These are phyloP conservation scores for Monochamus alternatus DNA, from an alignment of 2,888 invertebrate species.

Conservation along the genomic window DNA sequence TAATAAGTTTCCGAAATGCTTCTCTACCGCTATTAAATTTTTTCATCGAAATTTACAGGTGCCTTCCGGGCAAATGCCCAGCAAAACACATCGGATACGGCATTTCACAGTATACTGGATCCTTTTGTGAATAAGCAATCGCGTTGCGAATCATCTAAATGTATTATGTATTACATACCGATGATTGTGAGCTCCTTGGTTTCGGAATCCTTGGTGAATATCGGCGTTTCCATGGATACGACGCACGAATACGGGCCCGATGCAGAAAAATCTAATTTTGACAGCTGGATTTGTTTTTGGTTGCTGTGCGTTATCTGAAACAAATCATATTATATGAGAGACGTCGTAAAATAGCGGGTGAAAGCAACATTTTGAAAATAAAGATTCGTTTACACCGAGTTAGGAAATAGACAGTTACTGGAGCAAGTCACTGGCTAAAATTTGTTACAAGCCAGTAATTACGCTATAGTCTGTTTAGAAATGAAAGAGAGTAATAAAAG, in stretches of 20 bases:
- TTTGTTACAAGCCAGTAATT: no score
- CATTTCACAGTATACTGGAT: conserved; percentile 16
- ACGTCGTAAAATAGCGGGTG: background rate
- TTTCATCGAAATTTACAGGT: conserved; percentile 19
- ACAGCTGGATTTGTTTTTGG: conserved; percentile 81
- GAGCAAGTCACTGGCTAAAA: no score
- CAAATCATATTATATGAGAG: conserved; percentile 33
- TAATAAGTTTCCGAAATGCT: conserved; percentile 8
- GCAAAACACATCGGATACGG: conserved; percentile 16
- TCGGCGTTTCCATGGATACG: conserved; percentile 87
- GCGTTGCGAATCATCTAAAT: conserved; percentile 15
- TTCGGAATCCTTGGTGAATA: conserved; percentile 86
- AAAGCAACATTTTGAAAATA: background rate
- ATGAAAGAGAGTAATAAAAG: no score
- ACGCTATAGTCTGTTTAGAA: no score
- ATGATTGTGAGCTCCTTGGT: conserved; percentile 85
- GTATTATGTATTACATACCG: conserved; percentile 72
- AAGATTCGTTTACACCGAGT: no score
- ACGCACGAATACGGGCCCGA: conserved; percentile 87
- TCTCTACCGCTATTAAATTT: conserved; percentile 18
- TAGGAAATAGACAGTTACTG: no score
- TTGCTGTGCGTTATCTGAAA: conserved; percentile 79
- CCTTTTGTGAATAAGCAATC: conserved; percentile 14
- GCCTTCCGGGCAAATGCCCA: conserved; percentile 4
- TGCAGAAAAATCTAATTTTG: conserved; percentile 83